Conservation (phyloP, 2,888 invertebrate genomes). For the Phragmatobia fuliginosa region DNA sequence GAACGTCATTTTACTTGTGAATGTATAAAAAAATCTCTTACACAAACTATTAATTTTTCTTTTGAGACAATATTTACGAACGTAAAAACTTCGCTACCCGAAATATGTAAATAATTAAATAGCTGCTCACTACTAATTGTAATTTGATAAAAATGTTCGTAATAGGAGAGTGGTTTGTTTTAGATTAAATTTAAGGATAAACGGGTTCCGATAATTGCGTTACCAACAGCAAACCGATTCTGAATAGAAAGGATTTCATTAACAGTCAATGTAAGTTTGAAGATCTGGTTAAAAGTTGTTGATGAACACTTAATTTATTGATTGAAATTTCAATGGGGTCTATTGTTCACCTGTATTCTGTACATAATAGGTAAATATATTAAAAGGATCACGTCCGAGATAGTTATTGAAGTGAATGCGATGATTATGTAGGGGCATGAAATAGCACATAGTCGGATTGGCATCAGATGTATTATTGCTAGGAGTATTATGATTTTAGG, state of each 20-base stretch:
- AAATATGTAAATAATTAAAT: neutral
- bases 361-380: neutral
- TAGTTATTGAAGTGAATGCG: neutral
- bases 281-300: neutral
- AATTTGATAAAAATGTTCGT: neutral
- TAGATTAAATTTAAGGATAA: neutral
- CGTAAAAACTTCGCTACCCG: neutral
- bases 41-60: neutral
- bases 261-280: conserved; percentile 4
- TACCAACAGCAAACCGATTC: conserved; percentile 5
- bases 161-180: neutral
- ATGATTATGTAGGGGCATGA: neutral
- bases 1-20: no score
- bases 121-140: neutral
- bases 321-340: neutral
- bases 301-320: neutral
- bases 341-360: neutral
- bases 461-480: neutral
- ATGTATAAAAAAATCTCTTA: neutral
- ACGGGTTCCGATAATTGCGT: conserved; percentile 13
- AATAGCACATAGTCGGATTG: neutral
- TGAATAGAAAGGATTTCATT: conserved; percentile 6
- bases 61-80: neutral
- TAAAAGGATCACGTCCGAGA: neutral
- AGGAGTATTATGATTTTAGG: neutral